Evolutionary conservation across 2,113 vertebrate species (phyloP), one percentile per base, ranked within the genome.

Genomic region (Silurus glanis): DNA sequence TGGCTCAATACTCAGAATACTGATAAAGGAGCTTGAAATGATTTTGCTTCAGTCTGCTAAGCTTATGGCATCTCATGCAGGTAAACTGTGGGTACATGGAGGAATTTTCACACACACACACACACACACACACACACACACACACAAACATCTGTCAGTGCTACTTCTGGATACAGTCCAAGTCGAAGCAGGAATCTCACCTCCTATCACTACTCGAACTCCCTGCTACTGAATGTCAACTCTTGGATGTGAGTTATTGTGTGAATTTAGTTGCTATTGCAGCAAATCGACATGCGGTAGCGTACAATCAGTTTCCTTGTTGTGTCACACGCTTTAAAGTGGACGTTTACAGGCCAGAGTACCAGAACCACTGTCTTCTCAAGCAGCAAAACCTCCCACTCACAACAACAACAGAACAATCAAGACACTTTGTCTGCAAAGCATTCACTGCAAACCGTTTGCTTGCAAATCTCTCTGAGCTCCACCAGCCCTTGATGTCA

Each of bases 371-470:
- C 76, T 59, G 62, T 7, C 62, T 23, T 12, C 14, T 21, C 78
- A 28, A 61, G 66, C 87, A 76, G 78, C 83, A 13, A 56, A 37
- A 28, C 69, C 49, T 82, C 87, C 76, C 53, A 72, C 75, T 84
- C 87, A 82, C 28, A 64, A 59, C 69, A 64, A 59, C 69, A 23
- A 72, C 55, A 56, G 72, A 82, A 82, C 80, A 82, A 82, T 82
- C 80, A 82, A 66, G 61, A 66, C 61, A 82, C 80, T 82, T 82
- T 82, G 62, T 82, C 61, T 51, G 23, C 2, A 14, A 82, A 82
- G n/a, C 23, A 82, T 82, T 82, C 80, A 66, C 3, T 51, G 37
- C 47, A 66, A 82, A 82, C 61, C 14, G 4, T 66, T 81, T 49
- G 16, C 76, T 79, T 51, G 79, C 19, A 74, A n/a, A 81, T 14